Evolutionary conservation across 2,113 vertebrate species (phyloP).

Genomic region (Odobenus rosmarus): DNA sequence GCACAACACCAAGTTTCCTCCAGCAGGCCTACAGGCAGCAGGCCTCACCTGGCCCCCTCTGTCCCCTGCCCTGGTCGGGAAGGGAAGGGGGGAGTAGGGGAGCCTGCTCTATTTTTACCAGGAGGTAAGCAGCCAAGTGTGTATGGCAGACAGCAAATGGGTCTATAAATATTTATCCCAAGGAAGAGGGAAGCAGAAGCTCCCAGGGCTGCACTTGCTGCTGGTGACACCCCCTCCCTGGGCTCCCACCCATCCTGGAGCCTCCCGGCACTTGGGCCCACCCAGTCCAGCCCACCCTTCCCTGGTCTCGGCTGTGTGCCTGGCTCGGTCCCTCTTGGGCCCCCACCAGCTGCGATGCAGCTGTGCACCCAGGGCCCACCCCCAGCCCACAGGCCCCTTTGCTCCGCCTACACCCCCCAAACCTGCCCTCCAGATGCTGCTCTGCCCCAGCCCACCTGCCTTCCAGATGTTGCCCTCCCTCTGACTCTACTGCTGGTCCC

Average conservation of each 20-base stretch:
- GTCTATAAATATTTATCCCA: slow-evolving; percentile 89
- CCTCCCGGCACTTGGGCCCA: slow-evolving; percentile 69
- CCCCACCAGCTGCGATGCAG: slow-evolving; percentile 70
- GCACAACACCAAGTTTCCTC: not conserved
- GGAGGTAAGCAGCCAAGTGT: slow-evolving; percentile 87
- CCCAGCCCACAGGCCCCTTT: slow-evolving; percentile 39
- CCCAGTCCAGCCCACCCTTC: slow-evolving; percentile 60
- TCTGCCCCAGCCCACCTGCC: slow-evolving; percentile 70
- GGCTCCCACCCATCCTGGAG: slow-evolving; percentile 83
- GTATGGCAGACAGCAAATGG: slow-evolving; percentile 84
- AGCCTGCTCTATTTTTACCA: slow-evolving; percentile 80
- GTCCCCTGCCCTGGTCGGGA: slow-evolving; percentile 6
- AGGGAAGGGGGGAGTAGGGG: slow-evolving; percentile 41
- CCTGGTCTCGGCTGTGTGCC: slow-evolving; percentile 17
- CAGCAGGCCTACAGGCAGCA: not conserved
- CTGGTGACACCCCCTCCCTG: slow-evolving; percentile 55
- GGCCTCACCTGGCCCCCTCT: slow-evolving; percentile 48
- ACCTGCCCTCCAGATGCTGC: slow-evolving; percentile 78
- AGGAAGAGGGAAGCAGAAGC: slow-evolving; percentile 86
- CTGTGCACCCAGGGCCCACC: slow-evolving; percentile 61
- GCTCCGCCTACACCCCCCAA: slow-evolving; percentile 58
- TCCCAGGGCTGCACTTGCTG: slow-evolving; percentile 82
- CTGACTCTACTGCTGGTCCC: slow-evolving; percentile 53
- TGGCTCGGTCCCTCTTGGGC: slow-evolving; percentile 28
- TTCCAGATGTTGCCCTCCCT: slow-evolving; percentile 79